These are phyloP conservation scores for Physella acuta DNA, from an alignment of 1,140 invertebrate genomes.

Conservation along the genomic window DNA sequence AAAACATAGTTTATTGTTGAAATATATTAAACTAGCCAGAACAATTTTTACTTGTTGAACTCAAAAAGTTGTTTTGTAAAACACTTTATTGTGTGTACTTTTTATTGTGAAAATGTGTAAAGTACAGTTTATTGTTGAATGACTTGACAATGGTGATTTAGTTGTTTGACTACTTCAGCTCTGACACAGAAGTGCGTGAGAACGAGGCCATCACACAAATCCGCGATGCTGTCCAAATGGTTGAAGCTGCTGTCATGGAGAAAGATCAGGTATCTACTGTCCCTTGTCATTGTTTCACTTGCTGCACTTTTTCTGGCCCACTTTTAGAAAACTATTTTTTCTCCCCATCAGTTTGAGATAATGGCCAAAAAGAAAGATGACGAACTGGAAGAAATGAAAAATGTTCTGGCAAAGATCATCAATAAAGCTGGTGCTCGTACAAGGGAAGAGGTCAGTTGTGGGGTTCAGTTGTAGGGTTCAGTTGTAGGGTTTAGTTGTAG, in stretches of 20 bases:
- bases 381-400: constrained; percentile 46
- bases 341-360: constrained; percentile 40
- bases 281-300: background rate
- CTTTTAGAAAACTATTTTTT: background rate
- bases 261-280: constrained; percentile 48
- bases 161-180: constrained; percentile 28
- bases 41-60: background rate
- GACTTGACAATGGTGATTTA: background rate
- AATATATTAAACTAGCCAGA: background rate
- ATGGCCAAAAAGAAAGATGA: constrained; percentile 46
- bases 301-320: background rate
- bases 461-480: no score
- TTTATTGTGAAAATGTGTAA: background rate
- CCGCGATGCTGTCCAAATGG: constrained; percentile 51
- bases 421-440: constrained; percentile 54
- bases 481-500: no score
- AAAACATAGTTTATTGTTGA: no score
- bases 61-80: background rate
- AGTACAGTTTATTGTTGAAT: background rate
- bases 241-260: constrained; percentile 50
- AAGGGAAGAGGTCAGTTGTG: constrained; percentile 50
- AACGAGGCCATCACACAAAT: constrained; percentile 45
- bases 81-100: background rate
- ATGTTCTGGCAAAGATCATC: constrained; percentile 48
- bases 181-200: constrained; percentile 43